These are phyloP conservation scores for Aix galericulata DNA, from an alignment of 2,113 vertebrate species.

Conservation along the genomic window DNA sequence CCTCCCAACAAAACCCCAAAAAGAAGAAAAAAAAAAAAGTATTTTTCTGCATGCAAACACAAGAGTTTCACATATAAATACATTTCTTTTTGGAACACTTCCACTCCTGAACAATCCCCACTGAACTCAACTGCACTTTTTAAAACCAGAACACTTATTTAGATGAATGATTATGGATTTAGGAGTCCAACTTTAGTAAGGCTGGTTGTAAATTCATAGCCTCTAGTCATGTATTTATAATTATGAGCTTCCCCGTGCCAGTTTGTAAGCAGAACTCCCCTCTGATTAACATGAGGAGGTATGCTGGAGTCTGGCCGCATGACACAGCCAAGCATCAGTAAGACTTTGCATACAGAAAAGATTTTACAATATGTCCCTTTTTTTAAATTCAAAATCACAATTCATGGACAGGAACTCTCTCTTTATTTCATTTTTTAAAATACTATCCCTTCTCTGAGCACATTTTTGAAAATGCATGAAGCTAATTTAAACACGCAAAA, in stretches of 20 bases:
- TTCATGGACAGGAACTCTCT: not conserved
- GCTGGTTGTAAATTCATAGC: not conserved
- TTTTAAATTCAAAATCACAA: not conserved
- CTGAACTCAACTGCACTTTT: not conserved
- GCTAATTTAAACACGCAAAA: not conserved
- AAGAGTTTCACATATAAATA: not conserved
- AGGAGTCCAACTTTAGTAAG: not conserved
- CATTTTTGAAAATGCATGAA: accelerated
- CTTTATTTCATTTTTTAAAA: not conserved
- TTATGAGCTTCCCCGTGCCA: not conserved
- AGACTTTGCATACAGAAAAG: not conserved
- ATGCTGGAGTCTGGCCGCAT: not conserved
- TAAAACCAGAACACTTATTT: not conserved
- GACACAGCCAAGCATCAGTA: not conserved
- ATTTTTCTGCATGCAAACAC: not conserved
- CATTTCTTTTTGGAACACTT: not conserved
- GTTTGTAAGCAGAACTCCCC: not conserved
- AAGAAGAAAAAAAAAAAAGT: not conserved
- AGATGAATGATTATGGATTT: not conserved
- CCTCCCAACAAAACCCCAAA: not conserved
- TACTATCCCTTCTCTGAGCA: not conserved
- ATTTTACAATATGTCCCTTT: not conserved
- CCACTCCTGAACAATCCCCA: not conserved
- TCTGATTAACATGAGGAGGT: not conserved
- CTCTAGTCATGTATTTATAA: not conserved